phyloP scores from a whole-genome alignment of 2,113 vertebrate species.

The Pseudorhombus dupliciocellatus region DNA sequence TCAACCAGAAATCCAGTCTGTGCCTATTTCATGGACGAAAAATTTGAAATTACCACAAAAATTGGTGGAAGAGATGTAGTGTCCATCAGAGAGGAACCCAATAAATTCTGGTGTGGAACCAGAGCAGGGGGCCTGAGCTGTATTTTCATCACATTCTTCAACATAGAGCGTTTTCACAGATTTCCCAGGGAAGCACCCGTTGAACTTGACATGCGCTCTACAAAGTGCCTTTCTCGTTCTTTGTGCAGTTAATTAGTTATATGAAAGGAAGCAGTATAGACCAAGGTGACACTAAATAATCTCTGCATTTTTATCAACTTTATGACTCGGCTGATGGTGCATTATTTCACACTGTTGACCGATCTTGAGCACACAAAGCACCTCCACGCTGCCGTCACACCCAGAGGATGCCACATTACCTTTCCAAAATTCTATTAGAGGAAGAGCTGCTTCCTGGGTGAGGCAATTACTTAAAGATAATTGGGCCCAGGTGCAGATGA shows the following conservation, averaged over 20 bases:
- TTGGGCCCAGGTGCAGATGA: conserved; percentile 78
- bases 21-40: too few species aligned
- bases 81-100: too few species aligned
- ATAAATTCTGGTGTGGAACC: too few species aligned
- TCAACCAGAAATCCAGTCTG: too few species aligned
- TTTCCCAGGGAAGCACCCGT: not conserved
- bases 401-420: conserved; percentile 58
- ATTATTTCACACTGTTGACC: conserved; percentile 9
- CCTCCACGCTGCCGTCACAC: conserved; percentile 23
- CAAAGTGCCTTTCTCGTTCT: too few species aligned
- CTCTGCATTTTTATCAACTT: not conserved
- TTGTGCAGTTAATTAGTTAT: too few species aligned
- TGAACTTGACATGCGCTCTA: not conserved
- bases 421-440: conserved; percentile 67
- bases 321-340: not conserved
- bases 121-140: too few species aligned
- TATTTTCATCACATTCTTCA: too few species aligned
- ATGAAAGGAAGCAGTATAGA: not conserved
- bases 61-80: too few species aligned
- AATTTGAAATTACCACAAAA: too few species aligned
- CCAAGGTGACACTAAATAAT: not conserved
- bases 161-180: too few species aligned
- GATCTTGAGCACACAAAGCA: conserved; percentile 33
- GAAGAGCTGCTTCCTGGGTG: conserved; percentile 56
- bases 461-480: conserved; percentile 75